Percentiles rank a stretch among this genome's conserved stretches.
Evolutionary conservation across 2,113 vertebrate genomes (phyloP).

Genomic region (Xyrauchen texanus): DNA sequence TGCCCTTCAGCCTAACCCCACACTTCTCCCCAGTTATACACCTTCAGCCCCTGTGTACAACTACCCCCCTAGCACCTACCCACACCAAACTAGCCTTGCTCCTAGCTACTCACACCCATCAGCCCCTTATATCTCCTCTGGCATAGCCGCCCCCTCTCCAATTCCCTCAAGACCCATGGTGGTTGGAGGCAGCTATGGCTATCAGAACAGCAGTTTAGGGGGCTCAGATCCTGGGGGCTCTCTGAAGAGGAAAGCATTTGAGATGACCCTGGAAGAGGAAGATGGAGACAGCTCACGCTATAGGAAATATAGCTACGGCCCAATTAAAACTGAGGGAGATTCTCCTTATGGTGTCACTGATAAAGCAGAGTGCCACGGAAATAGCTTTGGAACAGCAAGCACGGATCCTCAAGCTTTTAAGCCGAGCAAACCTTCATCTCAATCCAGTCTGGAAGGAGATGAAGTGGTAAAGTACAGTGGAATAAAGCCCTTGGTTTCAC

Average conservation of each 20-base stretch:
- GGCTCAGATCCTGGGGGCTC: slow-evolving; percentile 74
- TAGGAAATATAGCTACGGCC: slow-evolving; percentile 88
- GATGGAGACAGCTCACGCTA: slow-evolving; percentile 78
- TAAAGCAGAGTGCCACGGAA: slow-evolving; percentile 82
- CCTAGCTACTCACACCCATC: slow-evolving; percentile 83
- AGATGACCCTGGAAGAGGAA: slow-evolving; percentile 78
- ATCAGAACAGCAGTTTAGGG: slow-evolving; percentile 75
- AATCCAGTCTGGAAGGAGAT: slow-evolving; percentile 66
- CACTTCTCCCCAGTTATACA: slow-evolving; percentile 83
- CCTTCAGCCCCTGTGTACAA: slow-evolving; percentile 85
- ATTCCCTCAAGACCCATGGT: slow-evolving; percentile 78
- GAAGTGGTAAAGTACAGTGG: slow-evolving; percentile 70
- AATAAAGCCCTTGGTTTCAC: slow-evolving; percentile 81
- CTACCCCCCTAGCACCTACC: slow-evolving; percentile 79
- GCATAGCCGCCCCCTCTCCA: slow-evolving; percentile 83
- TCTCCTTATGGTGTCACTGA: slow-evolving; percentile 80
- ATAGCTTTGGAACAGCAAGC: slow-evolving; percentile 73
- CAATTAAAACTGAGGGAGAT: slow-evolving; percentile 77
- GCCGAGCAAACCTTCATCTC: slow-evolving; percentile 76
- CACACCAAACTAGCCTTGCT: slow-evolving; percentile 71
- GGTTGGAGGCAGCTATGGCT: slow-evolving; percentile 82
- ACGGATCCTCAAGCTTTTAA: slow-evolving; percentile 80
- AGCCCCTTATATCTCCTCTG: slow-evolving; percentile 82
- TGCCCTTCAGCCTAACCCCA: slow-evolving; percentile 73
- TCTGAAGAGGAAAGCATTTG: slow-evolving; percentile 90